Base-by-base conservation (phyloP, 2,888 invertebrate species). In the Tachina fera region DNA sequence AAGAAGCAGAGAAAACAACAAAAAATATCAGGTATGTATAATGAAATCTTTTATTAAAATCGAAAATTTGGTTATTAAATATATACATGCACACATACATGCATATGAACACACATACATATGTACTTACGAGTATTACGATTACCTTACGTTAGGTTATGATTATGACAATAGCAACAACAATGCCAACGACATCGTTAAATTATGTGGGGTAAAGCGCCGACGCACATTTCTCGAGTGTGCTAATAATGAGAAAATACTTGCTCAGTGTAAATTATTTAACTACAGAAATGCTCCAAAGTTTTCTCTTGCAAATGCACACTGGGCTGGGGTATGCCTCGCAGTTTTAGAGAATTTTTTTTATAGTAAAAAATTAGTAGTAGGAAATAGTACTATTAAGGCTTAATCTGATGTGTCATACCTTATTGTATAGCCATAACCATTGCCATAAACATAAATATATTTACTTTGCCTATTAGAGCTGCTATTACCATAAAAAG, bases 71-170 rank as follows among this genome's bases (percentile, higher is more conserved):
- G 22, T 60, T 82, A 58, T 75, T 43, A 75, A 75, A 82, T 71
- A 75, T 31, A 31, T 31, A 6, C 6, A 31, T 31, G 4, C 4
- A 31, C 0, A 4, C 4, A 31, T 31, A 31, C 31, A 31, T 31
- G 1, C 31, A 4, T 31, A 31, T 31, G 31, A 2, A 4, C 6
- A 31, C 31, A 6, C 6, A 31, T 31, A 31, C 6, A 1, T 31
- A 31, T 31, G 1, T 22, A 22, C 22, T 31, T 31, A 31, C 31
- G 31, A 31, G n/a, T n/a, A n/a, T n/a, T n/a, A n/a, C n/a, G n/a
- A n/a, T 65, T 70, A 77, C 49, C 72, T 86, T 79, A 86, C 11
- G 79, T 75, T 79, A 79, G 78, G 74, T 86, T 86, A 83, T 80
- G 67, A 72, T 86, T 80, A 86, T 86, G 83, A 76, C 79, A 80